These are phyloP conservation scores for Parasteatoda tepidariorum DNA, from an alignment of 1,140 invertebrate species.

Conservation along the genomic window DNA sequence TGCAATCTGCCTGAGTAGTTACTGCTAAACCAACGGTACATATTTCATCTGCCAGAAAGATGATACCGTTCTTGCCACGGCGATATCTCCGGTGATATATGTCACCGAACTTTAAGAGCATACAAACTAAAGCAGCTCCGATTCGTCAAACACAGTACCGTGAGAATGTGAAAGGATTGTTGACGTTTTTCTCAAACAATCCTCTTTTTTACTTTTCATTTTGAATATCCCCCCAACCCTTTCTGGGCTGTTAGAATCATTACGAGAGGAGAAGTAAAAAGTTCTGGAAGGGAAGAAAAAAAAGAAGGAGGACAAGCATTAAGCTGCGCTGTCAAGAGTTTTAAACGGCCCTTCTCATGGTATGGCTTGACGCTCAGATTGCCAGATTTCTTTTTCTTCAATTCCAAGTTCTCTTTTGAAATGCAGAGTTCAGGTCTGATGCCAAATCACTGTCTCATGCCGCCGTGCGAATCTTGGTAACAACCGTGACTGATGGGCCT, in stretches of 20 bases:
- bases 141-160: background rate
- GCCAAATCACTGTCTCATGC: slow-evolving; percentile 36
- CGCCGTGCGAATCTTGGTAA: slow-evolving; percentile 21
- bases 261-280: too few relatives aligned
- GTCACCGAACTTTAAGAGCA: background rate
- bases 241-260: slow-evolving; percentile 20
- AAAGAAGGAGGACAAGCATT: background rate
- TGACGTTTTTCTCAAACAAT: slow-evolving; percentile 3
- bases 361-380: slow-evolving; percentile 14
- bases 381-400: slow-evolving; percentile 4
- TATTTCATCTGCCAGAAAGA: background rate
- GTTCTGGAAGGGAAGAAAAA: background rate
- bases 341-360: slow-evolving; percentile 27
- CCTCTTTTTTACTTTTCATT: background rate
- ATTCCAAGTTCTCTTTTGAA: background rate
- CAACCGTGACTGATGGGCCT: slow-evolving; percentile 41
- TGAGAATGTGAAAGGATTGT: slow-evolving; percentile 15
- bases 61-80: background rate
- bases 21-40: background rate
- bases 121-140: background rate
- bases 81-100: background rate
- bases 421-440: slow-evolving; percentile 27
- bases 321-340: slow-evolving; percentile 24
- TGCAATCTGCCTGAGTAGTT: background rate
- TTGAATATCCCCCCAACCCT: background rate